Percentiles rank a stretch among this genome's conserved stretches.
phyloP scores from a whole-genome alignment of 53 echinoderm and acorn worm species.

The Glandiceps talaboti region DNA sequence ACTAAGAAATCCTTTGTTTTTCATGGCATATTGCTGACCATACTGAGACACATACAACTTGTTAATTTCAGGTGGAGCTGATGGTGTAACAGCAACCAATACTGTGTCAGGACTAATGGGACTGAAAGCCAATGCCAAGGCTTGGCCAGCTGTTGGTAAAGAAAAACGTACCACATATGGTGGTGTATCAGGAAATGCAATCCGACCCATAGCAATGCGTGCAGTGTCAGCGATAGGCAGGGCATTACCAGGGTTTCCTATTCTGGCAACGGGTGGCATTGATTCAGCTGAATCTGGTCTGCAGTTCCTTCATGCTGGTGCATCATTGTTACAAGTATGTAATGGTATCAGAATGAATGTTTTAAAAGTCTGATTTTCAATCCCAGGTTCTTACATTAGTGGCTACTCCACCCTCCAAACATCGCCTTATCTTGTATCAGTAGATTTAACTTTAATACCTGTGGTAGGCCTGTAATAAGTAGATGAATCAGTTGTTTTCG shows the following conservation, averaged over 20 bases:
- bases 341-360: too few relatives aligned
- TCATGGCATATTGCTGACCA: too few relatives aligned
- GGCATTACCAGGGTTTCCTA: constrained; percentile 87
- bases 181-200: constrained; percentile 93
- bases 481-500: too few relatives aligned
- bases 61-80: constrained; percentile 54
- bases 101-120: constrained; percentile 98
- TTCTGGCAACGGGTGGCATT: constrained; percentile 85
- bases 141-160: constrained; percentile 88
- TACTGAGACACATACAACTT: too few relatives aligned
- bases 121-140: constrained; percentile 47
- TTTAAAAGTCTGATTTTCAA: too few relatives aligned
- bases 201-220: constrained; percentile 85
- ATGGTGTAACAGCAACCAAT: constrained; percentile 96
- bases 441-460: too few relatives aligned
- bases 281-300: constrained; percentile 85
- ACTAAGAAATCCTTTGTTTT: too few relatives aligned
- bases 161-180: constrained; percentile 78
- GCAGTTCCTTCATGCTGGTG: constrained; percentile 89
- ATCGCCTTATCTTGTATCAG: too few relatives aligned
- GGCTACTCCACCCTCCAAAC: too few relatives aligned
- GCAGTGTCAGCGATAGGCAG: constrained; percentile 94
- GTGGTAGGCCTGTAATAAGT: too few relatives aligned
- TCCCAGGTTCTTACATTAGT: too few relatives aligned
- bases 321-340: constrained; percentile 77